Conservation (phyloP, 2,888 invertebrate genomes). For the Beris morrisii region DNA sequence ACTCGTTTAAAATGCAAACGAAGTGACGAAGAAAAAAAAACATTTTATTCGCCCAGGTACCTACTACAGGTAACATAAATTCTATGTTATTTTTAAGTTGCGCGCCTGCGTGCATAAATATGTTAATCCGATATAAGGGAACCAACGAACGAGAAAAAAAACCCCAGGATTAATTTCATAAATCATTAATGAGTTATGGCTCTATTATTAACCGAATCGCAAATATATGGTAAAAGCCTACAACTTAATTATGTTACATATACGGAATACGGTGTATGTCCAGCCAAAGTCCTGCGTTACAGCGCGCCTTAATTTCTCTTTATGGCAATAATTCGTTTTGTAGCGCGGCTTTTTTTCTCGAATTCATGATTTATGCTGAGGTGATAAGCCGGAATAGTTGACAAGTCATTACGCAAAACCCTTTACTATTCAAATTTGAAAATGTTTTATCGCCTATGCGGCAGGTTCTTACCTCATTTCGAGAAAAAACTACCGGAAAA, state of each 20-base stretch:
- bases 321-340: conserved; percentile 4
- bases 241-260: conserved; percentile 15
- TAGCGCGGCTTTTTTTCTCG: conserved; percentile 2
- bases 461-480: not conserved
- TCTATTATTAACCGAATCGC: conserved; percentile 40
- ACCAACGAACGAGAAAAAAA: not conserved
- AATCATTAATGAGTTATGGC: conserved; percentile 49
- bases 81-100: too few relatives aligned
- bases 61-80: too few relatives aligned
- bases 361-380: conserved; percentile 15
- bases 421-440: not conserved
- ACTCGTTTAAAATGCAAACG: too few relatives aligned
- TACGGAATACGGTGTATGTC: not conserved
- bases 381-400: conserved; percentile 16
- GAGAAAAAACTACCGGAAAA: conserved; percentile 12
- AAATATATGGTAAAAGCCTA: conserved; percentile 1
- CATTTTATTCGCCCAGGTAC: too few relatives aligned
- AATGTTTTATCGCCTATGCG: conserved; percentile 7
- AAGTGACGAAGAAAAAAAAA: too few relatives aligned
- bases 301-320: conserved; percentile 7
- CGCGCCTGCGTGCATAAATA: conserved; percentile 15
- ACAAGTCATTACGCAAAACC: not conserved
- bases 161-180: conserved; percentile 43
- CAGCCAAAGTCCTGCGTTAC: conserved; percentile 7
- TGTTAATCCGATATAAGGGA: conserved; percentile 12